Evolutionary conservation across 2,888 invertebrate species (phyloP).

Genomic region (Muschampia staudingeri): DNA sequence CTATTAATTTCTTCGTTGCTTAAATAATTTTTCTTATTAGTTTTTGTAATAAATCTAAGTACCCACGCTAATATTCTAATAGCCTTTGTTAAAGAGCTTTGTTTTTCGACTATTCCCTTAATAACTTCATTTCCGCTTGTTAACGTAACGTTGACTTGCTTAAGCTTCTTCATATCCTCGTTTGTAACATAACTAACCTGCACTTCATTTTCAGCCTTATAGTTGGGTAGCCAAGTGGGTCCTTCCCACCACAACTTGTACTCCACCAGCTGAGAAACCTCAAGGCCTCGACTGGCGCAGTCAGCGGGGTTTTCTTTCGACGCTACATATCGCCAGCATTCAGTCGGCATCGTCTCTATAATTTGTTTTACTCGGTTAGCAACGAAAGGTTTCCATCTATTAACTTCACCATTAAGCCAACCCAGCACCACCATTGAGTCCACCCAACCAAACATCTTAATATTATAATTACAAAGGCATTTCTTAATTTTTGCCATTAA

Average conservation of each 20-base stretch:
- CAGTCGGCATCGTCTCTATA: conserved; percentile 49
- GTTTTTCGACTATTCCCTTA: not conserved
- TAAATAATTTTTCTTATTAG: not conserved
- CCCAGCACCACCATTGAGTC: conserved; percentile 50
- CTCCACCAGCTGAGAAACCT: not conserved
- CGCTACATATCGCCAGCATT: conserved; percentile 62
- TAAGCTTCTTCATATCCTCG: not conserved
- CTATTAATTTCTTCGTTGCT: not conserved
- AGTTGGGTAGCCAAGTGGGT: not conserved
- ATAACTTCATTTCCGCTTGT: not conserved
- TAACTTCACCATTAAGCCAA: conserved; percentile 58
- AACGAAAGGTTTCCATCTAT: conserved; percentile 49
- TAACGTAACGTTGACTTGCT: not conserved
- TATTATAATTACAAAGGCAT: conserved; percentile 4
- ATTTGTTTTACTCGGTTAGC: conserved; percentile 57
- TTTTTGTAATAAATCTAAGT: not conserved
- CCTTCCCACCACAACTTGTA: not conserved
- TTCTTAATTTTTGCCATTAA: not conserved
- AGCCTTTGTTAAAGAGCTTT: not conserved
- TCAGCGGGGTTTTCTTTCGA: conserved; percentile 63
- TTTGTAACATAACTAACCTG: not conserved
- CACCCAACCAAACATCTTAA: conserved; percentile 10
- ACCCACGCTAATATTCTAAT: not conserved
- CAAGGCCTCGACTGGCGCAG: conserved; percentile 61
- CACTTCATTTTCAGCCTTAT: not conserved